phyloP scores from a whole-genome alignment of 2,888 invertebrate genomes.

The Subacronicta megacephala region DNA sequence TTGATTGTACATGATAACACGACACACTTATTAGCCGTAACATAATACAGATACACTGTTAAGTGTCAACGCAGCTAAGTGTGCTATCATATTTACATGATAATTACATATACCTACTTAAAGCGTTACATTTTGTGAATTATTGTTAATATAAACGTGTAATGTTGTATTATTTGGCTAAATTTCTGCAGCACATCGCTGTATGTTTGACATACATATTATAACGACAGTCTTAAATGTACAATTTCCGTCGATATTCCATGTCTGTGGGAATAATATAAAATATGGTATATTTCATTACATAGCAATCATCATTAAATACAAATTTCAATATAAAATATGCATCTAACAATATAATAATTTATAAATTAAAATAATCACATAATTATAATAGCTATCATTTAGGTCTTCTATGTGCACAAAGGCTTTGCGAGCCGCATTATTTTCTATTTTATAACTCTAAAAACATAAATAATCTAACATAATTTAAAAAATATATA shows the following conservation, averaged over 20 bases:
- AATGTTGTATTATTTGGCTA: constrained; percentile 54
- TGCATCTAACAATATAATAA: neutral
- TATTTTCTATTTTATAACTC: neutral
- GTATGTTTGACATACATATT: constrained; percentile 19
- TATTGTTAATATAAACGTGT: constrained; percentile 29
- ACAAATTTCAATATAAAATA: too few species aligned
- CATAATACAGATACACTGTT: neutral
- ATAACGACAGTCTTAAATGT: constrained; percentile 21
- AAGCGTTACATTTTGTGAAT: constrained; percentile 66
- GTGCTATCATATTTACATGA: constrained; percentile 46
- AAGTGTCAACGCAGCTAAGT: neutral
- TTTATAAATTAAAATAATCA: too few species aligned
- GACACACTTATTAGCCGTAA: neutral
- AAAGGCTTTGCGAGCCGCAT: neutral
- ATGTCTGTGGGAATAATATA: constrained; percentile 22
- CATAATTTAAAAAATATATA: neutral
- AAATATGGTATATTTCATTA: constrained; percentile 1
- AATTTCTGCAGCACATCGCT: constrained; percentile 20
- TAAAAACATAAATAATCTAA: neutral
- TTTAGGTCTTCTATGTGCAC: too few species aligned
- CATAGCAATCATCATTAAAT: neutral
- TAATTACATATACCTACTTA: constrained; percentile 58
- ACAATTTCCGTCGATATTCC: constrained; percentile 10
- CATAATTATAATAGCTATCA: too few species aligned
- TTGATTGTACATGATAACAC: too few species aligned